phyloP scores from a whole-genome alignment of 1,140 invertebrate genomes.

The Galendromus occidentalis region DNA sequence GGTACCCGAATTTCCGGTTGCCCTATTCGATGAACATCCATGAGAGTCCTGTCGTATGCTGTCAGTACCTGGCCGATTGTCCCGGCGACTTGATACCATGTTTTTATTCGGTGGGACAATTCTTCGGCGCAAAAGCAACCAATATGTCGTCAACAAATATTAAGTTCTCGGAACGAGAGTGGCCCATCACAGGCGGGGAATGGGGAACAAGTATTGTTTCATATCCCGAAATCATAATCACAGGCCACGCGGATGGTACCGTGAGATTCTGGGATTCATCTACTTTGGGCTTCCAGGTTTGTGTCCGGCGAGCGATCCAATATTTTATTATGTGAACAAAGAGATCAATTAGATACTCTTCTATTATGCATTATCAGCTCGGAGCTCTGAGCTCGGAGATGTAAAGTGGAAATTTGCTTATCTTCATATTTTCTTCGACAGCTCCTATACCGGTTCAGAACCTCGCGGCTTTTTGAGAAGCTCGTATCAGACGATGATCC shows the following conservation, averaged over 20 bases:
- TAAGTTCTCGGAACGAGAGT: constrained; percentile 58
- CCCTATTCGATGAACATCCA: constrained; percentile 94
- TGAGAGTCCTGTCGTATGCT: constrained; percentile 87
- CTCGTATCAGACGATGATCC: constrained; percentile 56
- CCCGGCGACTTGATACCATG: constrained; percentile 87
- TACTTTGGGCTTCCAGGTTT: constrained; percentile 30
- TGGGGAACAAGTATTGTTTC: constrained; percentile 80
- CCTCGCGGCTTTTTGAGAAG: constrained; percentile 78
- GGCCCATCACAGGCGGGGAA: constrained; percentile 80
- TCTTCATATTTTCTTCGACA: constrained; percentile 44
- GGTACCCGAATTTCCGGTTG: constrained; percentile 94
- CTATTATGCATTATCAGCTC: no score
- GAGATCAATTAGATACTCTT: not conserved
- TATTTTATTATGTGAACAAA: constrained; percentile 1
- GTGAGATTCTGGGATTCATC: constrained; percentile 96
- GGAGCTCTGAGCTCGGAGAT: not conserved
- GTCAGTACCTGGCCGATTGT: constrained; percentile 88
- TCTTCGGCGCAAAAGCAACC: constrained; percentile 39
- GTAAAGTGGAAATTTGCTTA: not conserved
- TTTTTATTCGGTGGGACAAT: constrained; percentile 50
- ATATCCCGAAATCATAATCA: constrained; percentile 90
- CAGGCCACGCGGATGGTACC: constrained; percentile 85
- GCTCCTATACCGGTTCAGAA: constrained; percentile 93
- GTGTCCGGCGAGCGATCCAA: constrained; percentile 16
- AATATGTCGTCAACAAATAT: constrained; percentile 20